Conservation (phyloP, 2,888 invertebrate genomes). For the Hesperia comma region DNA sequence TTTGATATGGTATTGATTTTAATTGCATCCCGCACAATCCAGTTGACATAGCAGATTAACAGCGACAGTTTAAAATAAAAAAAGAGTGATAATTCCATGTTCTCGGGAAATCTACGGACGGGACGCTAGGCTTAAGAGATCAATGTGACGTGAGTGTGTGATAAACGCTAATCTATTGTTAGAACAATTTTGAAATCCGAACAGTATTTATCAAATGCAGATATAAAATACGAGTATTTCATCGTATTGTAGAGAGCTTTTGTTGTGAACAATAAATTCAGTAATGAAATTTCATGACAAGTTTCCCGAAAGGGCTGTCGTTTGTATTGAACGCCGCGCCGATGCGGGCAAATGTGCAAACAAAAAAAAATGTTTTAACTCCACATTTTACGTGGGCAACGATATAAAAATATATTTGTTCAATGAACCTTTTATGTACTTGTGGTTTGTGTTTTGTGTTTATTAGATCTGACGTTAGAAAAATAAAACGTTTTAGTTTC, state of each 20-base stretch:
- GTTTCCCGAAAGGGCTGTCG: conserved; percentile 50
- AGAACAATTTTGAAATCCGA: no score
- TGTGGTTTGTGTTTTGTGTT: conserved; percentile 44
- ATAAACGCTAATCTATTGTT: no score
- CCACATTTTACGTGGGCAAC: conserved; percentile 47
- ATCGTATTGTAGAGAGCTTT: conserved; percentile 41
- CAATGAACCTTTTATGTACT: conserved; percentile 41
- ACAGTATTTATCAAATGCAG: neutral
- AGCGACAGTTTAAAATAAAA: no score
- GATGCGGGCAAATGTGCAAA: conserved; percentile 52
- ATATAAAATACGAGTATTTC: conserved; percentile 1
- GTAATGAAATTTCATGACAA: conserved; percentile 46
- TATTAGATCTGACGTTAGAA: conserved; percentile 40
- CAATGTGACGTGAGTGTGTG: no score
- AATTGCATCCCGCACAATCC: no score
- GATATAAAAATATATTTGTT: conserved; percentile 53
- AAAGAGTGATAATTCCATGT: no score
- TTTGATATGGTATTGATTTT: no score
- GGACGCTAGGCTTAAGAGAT: no score
- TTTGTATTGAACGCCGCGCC: conserved; percentile 52
- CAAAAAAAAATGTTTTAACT: conserved; percentile 47
- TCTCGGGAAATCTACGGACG: no score
- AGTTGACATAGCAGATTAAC: no score
- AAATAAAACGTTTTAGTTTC: neutral
- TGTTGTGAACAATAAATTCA: conserved; percentile 43